These are phyloP conservation scores for Chaetophractus vellerosus DNA, from an alignment of 2,797 vertebrate genomes.

Conservation along the genomic window DNA sequence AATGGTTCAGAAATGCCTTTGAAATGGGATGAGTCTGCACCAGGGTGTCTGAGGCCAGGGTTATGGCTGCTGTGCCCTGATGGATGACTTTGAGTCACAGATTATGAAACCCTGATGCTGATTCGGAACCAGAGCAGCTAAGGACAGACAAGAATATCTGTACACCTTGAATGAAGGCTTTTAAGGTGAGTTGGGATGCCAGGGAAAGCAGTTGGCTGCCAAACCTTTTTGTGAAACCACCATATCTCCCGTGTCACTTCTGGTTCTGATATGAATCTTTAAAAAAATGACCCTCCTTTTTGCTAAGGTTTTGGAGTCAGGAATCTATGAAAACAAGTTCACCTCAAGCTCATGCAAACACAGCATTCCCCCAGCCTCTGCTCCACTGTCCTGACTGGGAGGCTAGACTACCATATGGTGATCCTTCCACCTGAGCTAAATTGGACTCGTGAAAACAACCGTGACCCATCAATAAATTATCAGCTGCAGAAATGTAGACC, in stretches of 20 bases:
- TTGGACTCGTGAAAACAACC: neutral
- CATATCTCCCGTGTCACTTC: neutral
- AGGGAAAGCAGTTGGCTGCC: neutral
- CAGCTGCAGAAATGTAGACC: neutral
- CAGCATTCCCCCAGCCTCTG: neutral
- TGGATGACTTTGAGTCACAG: neutral
- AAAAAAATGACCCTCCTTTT: slow-evolving; percentile 4
- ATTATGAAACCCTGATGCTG: neutral
- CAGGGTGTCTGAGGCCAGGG: neutral
- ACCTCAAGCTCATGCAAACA: neutral
- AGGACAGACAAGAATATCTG: neutral
- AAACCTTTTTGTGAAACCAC: neutral
- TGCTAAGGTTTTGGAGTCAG: neutral
- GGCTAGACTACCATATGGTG: neutral
- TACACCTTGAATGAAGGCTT: neutral
- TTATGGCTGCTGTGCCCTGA: neutral
- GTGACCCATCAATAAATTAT: neutral
- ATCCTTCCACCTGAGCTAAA: neutral
- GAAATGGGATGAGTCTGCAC: neutral
- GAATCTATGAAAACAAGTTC: neutral
- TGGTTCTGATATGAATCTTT: neutral
- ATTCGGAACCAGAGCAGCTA: neutral
- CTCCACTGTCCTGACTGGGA: neutral
- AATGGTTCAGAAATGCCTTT: neutral
- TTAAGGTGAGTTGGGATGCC: neutral